Conservation (phyloP, 2,113 vertebrate genomes). For the Chamaetylas fuelleborni region DNA sequence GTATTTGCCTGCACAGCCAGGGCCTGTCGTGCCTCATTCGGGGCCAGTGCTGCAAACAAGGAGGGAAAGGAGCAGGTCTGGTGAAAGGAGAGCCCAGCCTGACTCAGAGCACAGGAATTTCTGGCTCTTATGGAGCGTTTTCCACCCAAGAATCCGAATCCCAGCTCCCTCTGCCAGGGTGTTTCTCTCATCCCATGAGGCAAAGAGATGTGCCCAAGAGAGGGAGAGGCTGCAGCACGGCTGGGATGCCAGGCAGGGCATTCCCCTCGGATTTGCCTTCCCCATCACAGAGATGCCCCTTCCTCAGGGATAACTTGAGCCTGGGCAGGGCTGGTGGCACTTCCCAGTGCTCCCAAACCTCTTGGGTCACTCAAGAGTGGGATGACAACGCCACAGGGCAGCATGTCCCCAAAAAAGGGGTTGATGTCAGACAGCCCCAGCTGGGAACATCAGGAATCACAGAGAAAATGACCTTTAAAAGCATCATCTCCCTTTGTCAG, state of each 20-base stretch:
- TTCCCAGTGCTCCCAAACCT: background rate
- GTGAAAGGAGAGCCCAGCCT: background rate
- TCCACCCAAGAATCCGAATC: background rate
- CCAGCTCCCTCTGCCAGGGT: background rate
- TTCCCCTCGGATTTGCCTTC: background rate
- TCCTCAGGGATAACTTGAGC: background rate
- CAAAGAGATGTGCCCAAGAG: background rate
- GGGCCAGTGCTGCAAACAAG: fast-evolving
- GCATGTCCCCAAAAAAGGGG: fast-evolving
- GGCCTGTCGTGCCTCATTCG: background rate
- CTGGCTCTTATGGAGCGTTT: background rate
- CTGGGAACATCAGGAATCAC: background rate
- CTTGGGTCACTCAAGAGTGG: background rate
- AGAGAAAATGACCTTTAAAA: background rate
- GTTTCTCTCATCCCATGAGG: background rate
- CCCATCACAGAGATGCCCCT: background rate
- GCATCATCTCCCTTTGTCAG: background rate
- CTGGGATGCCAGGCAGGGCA: background rate
- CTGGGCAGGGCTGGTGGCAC: background rate
- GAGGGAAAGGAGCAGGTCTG: background rate
- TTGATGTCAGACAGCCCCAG: background rate
- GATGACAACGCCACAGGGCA: background rate
- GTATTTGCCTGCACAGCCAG: background rate
- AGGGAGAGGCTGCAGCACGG: background rate
- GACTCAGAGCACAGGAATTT: background rate